Conservation (phyloP, 2,888 invertebrate species). For the Suillia variegata region DNA sequence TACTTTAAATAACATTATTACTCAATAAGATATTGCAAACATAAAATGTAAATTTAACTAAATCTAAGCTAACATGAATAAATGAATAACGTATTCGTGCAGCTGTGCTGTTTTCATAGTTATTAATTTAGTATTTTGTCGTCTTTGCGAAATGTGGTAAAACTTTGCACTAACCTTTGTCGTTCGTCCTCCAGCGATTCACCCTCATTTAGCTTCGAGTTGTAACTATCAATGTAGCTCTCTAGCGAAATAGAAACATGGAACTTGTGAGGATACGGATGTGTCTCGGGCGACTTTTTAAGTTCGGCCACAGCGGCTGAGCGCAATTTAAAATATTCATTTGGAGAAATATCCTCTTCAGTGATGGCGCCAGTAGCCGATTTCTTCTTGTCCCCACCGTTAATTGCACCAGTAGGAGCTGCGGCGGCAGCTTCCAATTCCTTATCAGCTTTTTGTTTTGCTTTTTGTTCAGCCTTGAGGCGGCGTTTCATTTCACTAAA, state of each 20-base stretch:
- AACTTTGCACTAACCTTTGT: slow-evolving; percentile 58
- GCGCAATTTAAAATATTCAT: slow-evolving; percentile 92
- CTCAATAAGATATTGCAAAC: no score
- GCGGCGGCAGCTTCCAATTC: slow-evolving; percentile 61
- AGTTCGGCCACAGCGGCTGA: slow-evolving; percentile 79
- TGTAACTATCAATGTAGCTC: slow-evolving; percentile 87
- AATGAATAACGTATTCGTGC: no score
- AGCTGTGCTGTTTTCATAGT: no score
- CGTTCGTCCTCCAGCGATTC: slow-evolving; percentile 73
- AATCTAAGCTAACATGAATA: no score
- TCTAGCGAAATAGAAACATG: slow-evolving; percentile 87
- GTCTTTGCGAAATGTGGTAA: not conserved
- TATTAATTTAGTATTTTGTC: no score
- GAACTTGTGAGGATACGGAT: slow-evolving; percentile 98
- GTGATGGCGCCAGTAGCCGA: slow-evolving; percentile 51
- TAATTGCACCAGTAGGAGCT: slow-evolving; percentile 55
- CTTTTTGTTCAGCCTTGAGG: slow-evolving; percentile 90
- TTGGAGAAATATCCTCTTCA: slow-evolving; percentile 90
- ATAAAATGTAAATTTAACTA: no score
- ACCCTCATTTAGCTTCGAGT: slow-evolving; percentile 71
- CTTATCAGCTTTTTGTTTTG: slow-evolving; percentile 87
- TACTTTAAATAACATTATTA: no score
- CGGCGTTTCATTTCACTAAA: slow-evolving; percentile 91
- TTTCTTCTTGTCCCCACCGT: slow-evolving; percentile 55
- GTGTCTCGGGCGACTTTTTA: slow-evolving; percentile 70